phyloP scores from a whole-genome alignment of 2,113 vertebrate genomes.

The Thoracochromis brauschi region DNA sequence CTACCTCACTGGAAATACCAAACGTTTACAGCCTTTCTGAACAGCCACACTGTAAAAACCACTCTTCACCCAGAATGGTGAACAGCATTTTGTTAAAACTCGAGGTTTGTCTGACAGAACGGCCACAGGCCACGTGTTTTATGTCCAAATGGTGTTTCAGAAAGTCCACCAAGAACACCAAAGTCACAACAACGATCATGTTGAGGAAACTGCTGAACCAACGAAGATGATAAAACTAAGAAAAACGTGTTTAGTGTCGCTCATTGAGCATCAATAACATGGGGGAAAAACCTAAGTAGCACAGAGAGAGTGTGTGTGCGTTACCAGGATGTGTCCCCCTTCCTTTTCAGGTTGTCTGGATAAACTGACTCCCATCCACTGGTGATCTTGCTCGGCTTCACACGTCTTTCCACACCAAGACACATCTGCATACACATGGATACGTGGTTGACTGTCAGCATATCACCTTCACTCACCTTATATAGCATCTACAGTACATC shows the following conservation, averaged over 20 bases:
- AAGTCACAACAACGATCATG: not conserved
- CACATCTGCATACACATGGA: slow-evolving; percentile 61
- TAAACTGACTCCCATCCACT: slow-evolving; percentile 95
- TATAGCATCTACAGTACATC: not conserved
- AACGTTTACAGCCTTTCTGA: not conserved
- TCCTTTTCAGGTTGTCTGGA: slow-evolving; percentile 78
- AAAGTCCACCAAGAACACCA: not conserved
- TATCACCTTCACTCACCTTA: not conserved
- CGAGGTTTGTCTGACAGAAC: not conserved
- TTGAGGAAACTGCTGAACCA: not conserved
- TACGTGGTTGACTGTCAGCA: not conserved
- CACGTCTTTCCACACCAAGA: slow-evolving; percentile 83
- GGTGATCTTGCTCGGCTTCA: slow-evolving; percentile 81
- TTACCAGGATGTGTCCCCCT: slow-evolving; percentile 81
- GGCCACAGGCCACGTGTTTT: not conserved
- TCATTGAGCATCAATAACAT: not conserved
- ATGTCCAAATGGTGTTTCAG: not conserved
- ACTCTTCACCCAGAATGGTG: not conserved
- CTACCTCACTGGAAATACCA: not conserved
- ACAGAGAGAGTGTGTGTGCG: not conserved
- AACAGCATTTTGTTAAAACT: not conserved
- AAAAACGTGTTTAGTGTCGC: not conserved
- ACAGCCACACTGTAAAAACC: not conserved
- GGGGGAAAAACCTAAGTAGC: not conserved
- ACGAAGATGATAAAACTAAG: not conserved